Conservation (phyloP, 1,140 invertebrate genomes). For the Pseudomyrmex dendroicus region DNA sequence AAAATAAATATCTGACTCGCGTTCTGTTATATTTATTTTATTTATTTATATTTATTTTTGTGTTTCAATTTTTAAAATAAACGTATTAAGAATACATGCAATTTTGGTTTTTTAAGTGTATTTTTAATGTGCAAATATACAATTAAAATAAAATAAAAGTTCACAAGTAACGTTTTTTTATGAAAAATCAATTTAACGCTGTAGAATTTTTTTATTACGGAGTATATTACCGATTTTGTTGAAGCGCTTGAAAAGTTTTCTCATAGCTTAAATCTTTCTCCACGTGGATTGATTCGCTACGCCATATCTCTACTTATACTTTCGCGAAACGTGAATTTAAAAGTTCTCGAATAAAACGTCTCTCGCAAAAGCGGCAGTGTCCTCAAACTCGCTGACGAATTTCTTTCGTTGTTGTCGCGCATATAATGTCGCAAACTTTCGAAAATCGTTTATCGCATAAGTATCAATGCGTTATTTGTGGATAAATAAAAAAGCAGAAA, state of each 20-base stretch:
- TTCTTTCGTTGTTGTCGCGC: slow-evolving; percentile 20
- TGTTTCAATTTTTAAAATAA: too few relatives aligned
- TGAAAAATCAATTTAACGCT: slow-evolving; percentile 35
- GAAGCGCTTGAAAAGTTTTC: slow-evolving; percentile 41
- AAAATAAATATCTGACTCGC: too few relatives aligned
- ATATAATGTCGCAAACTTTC: not conserved
- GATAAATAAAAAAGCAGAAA: not conserved
- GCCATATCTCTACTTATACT: slow-evolving; percentile 13
- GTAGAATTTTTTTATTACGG: slow-evolving; percentile 31
- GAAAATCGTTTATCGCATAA: not conserved
- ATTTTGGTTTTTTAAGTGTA: too few relatives aligned
- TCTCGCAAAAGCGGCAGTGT: slow-evolving; percentile 16
- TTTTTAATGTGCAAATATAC: slow-evolving; percentile 14
- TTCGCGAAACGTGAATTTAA: slow-evolving; percentile 35
- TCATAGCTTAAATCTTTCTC: slow-evolving; percentile 52
- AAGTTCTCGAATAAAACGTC: slow-evolving; percentile 51
- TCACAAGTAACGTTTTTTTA: slow-evolving; percentile 3
- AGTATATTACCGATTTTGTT: slow-evolving; percentile 46
- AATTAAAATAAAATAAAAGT: not conserved
- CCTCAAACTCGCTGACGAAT: slow-evolving; percentile 23
- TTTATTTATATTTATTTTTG: too few relatives aligned
- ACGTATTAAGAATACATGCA: too few relatives aligned
- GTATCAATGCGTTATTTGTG: not conserved
- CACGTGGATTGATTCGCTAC: slow-evolving; percentile 29
- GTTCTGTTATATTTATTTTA: too few relatives aligned